phyloP scores from a whole-genome alignment of 23 tunicate genomes.

The Phallusia fumigata region DNA sequence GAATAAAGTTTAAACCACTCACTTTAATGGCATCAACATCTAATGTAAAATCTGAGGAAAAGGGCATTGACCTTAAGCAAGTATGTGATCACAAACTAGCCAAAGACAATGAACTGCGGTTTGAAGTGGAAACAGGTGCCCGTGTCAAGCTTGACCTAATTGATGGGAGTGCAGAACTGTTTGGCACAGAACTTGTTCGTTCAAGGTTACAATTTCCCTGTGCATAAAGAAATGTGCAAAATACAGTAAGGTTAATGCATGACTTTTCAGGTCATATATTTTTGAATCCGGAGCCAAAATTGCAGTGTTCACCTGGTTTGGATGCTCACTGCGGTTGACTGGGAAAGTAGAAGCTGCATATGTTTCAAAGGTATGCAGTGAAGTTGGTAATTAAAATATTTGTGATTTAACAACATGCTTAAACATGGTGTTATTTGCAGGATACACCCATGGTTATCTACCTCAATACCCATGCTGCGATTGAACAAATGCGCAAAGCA shows the following conservation, averaged over 20 bases:
- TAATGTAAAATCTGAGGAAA: conserved; percentile 46
- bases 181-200: conserved; percentile 89
- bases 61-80: conserved; percentile 50
- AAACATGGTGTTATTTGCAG: conserved; percentile 13
- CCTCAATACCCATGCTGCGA: conserved; percentile 82
- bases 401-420: too few species aligned
- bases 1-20: background rate
- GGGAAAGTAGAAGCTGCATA: conserved; percentile 90
- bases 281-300: conserved; percentile 86
- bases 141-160: conserved; percentile 77
- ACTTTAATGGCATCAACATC: background rate
- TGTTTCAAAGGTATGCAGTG: conserved; percentile 68
- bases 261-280: conserved; percentile 49
- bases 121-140: conserved; percentile 85
- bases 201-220: conserved; percentile 19
- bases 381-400: too few species aligned
- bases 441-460: conserved; percentile 94
- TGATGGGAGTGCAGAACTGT: conserved; percentile 90
- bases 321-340: conserved; percentile 68
- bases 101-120: conserved; percentile 85
- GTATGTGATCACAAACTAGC: conserved; percentile 57
- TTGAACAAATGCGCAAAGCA: conserved; percentile 66
- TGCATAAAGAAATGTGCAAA: background rate
- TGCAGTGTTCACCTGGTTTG: conserved; percentile 91
- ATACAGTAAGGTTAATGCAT: background rate